Evolutionary conservation across 2,113 vertebrate genomes (phyloP).

Genomic region (Barnardius zonarius): DNA sequence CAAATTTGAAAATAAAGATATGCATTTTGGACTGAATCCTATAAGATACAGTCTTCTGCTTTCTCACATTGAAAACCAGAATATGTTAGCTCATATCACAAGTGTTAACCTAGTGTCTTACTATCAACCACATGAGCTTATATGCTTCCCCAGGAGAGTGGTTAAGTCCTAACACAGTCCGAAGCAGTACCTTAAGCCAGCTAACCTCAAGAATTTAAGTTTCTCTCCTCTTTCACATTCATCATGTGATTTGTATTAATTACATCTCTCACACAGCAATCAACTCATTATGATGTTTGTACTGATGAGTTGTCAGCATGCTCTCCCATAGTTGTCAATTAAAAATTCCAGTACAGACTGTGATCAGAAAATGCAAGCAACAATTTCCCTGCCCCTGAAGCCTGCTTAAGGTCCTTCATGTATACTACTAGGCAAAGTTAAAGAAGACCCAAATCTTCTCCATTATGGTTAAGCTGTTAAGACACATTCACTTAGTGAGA

Average conservation of each 20-base stretch:
- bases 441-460: neutral
- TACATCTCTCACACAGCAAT: neutral
- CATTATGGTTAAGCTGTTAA: neutral
- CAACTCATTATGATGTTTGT: neutral
- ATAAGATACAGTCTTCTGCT: neutral
- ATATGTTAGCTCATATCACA: neutral
- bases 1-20: neutral
- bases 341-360: neutral
- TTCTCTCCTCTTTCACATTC: neutral
- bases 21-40: neutral
- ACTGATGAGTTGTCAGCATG: neutral
- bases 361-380: neutral
- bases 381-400: neutral
- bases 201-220: neutral
- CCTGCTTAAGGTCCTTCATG: neutral
- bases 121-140: neutral
- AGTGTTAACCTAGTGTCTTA: neutral
- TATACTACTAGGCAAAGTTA: accelerated
- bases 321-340: neutral
- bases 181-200: neutral
- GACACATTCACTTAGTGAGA: neutral
- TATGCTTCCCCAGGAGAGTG: neutral
- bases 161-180: neutral
- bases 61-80: neutral
- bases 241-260: neutral